Conservation (phyloP, 2,888 invertebrate species). For the Hofmannophila pseudospretella region DNA sequence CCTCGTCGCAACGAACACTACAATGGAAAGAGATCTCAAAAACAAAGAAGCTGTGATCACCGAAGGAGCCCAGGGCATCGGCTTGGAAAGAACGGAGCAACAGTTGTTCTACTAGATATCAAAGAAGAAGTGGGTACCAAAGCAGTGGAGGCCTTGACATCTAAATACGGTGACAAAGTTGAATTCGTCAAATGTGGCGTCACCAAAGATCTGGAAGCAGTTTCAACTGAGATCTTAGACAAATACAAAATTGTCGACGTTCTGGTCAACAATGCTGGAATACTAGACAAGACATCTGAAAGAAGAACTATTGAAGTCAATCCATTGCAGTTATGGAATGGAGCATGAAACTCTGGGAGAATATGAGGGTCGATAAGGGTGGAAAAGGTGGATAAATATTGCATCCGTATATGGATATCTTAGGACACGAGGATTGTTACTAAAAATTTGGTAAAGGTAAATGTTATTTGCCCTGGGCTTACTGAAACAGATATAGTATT, state of each 20-base stretch:
- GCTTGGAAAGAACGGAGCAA: constrained; percentile 52
- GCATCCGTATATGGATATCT: constrained; percentile 73
- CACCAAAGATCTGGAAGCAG: constrained; percentile 47
- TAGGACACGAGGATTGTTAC: constrained; percentile 46
- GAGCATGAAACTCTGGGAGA: constrained; percentile 60
- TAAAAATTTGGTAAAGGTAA: constrained; percentile 50
- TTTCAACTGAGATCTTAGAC: constrained; percentile 28
- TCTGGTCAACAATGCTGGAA: constrained; percentile 51
- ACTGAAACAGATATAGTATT: constrained; percentile 2
- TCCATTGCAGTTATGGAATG: constrained; percentile 28
- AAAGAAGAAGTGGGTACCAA: constrained; percentile 32
- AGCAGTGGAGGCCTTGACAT: constrained; percentile 42
- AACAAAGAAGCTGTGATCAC: constrained; percentile 47
- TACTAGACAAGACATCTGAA: constrained; percentile 19
- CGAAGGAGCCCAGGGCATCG: constrained; percentile 74
- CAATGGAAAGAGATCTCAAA: constrained; percentile 6
- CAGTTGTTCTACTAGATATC: constrained; percentile 26
- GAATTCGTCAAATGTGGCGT: constrained; percentile 66
- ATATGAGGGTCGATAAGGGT: constrained; percentile 66
- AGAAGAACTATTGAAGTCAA: constrained; percentile 32
- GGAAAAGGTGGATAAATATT: constrained; percentile 78
- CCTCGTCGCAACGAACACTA: not conserved
- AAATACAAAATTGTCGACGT: constrained; percentile 41
- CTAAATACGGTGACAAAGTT: constrained; percentile 53
- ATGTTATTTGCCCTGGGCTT: constrained; percentile 53